Percentiles rank a stretch among this genome's conserved stretches.
These are phyloP conservation scores for Cyaniris semiargus DNA, from an alignment of 2,888 invertebrate species.

Conservation along the genomic window DNA sequence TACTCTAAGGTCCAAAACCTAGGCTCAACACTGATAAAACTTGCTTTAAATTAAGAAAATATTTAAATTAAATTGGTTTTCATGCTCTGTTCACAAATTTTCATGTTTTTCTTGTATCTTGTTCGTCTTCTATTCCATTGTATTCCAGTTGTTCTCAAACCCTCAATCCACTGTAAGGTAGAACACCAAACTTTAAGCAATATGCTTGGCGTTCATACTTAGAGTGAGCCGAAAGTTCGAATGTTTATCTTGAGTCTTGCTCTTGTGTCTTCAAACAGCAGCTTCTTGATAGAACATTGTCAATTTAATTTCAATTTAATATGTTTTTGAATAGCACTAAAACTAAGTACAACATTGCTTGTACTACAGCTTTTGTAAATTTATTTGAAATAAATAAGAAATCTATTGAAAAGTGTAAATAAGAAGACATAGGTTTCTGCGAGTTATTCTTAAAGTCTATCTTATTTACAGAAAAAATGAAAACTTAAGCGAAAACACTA, in stretches of 20 bases:
- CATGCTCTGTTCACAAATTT: background rate
- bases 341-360: background rate
- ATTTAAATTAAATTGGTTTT: too few relatives aligned
- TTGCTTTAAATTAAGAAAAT: too few relatives aligned
- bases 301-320: background rate
- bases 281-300: background rate
- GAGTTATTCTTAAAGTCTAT: too few relatives aligned
- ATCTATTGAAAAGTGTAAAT: background rate
- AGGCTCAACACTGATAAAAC: too few relatives aligned
- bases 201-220: constrained; percentile 96
- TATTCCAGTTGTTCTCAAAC: constrained; percentile 50
- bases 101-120: background rate
- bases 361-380: too few relatives aligned
- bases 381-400: background rate
- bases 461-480: too few relatives aligned
- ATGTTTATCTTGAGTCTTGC: constrained; percentile 40
- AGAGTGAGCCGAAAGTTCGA: constrained; percentile 85
- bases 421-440: background rate
- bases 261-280: constrained; percentile 35
- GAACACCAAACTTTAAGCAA: constrained; percentile 93
- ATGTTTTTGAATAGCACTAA: background rate
- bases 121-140: constrained; percentile 34
- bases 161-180: constrained; percentile 96
- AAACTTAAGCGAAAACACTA: too few relatives aligned
- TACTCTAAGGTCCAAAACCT: too few relatives aligned